Evolutionary conservation across 1,140 invertebrate species (phyloP), one percentile per base, ranked within the genome.

Genomic region (Halictus rubicundus): DNA sequence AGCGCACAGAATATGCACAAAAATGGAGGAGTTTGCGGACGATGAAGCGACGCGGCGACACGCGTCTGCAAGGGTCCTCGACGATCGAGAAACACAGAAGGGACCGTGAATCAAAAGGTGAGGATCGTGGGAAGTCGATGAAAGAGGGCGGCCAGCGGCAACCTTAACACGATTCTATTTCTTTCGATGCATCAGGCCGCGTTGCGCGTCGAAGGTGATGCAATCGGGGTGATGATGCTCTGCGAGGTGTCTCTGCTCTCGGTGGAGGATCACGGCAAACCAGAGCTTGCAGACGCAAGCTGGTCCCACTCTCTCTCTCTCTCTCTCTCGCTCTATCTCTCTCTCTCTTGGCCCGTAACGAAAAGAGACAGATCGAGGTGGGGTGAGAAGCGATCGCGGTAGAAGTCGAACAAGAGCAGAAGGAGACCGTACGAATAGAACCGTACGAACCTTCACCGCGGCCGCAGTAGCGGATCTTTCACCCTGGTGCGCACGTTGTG

Each of bases 401-500:
- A 57, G 69, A 39, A 72, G 60, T 39, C 23, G 68, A 78, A 64
- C 59, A 71, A 74, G 72, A 63, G 59, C 49, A 49, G 64, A 57
- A 70, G 46, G 32, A 32, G 32, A 32, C 32, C 60, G 37, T 70
- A 27, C 68, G 77, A 85, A 61, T 91, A 93, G 90, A 93, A 92
- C 80, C 88, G 88, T 89, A 90, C 90, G 89, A 92, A 93, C 92
- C 89, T 90, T 86, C 91, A 90, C 84, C 92, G 92, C 91, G 90
- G 80, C 73, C 90, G 90, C 89, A 92, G 88, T 89, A 83, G 74
- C 86, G 70, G 75, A 71, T 85, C 73, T 77, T 54, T 57, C 60
- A 49, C 65, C 21, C 42, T 72, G 68, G 76, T 75, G 80, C 70
- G 66, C 71, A 66, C 66, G 65, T 72, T 46, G 42, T 46, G 42